These are phyloP conservation scores for Crepidodera aurea DNA, from an alignment of 2,888 invertebrate genomes.

Conservation along the genomic window DNA sequence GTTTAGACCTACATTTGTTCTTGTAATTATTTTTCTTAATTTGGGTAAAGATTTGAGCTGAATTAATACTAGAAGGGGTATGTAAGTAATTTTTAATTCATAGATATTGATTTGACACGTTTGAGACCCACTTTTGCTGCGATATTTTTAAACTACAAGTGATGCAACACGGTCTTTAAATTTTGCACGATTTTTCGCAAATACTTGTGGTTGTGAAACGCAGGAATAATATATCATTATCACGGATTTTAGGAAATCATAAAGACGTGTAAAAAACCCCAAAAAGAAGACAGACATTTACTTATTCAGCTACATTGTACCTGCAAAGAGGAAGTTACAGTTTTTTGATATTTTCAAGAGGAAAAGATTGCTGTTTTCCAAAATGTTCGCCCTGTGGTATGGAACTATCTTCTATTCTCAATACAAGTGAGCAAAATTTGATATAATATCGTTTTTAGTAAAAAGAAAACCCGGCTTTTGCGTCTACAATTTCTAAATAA, in stretches of 20 bases:
- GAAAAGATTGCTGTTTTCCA: constrained; percentile 26
- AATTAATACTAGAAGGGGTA: constrained; percentile 2
- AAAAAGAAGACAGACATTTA: constrained; percentile 3
- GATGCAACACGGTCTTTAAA: constrained; percentile 27
- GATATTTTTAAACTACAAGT: constrained; percentile 27
- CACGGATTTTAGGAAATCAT: background rate
- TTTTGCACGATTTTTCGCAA: constrained; percentile 15
- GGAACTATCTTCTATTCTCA: constrained; percentile 59
- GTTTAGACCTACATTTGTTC: background rate
- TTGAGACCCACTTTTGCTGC: constrained; percentile 11
- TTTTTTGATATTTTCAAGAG: background rate
- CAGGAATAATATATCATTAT: background rate
- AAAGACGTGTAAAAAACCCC: background rate
- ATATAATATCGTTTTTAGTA: constrained; percentile 17
- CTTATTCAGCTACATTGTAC: constrained; percentile 8
- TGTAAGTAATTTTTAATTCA: background rate
- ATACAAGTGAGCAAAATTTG: constrained; percentile 56
- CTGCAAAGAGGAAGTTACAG: constrained; percentile 1
- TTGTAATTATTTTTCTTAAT: background rate
- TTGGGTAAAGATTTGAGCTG: background rate
- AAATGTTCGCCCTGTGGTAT: constrained; percentile 62
- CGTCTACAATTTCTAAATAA: constrained; percentile 30
- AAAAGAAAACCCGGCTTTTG: constrained; percentile 30
- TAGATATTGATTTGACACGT: constrained; percentile 9
- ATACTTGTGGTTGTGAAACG: background rate